Percentiles rank a stretch among this genome's conserved stretches.
Conservation (phyloP, 2,797 vertebrate genomes). For the Protosalanx chinensis region DNA sequence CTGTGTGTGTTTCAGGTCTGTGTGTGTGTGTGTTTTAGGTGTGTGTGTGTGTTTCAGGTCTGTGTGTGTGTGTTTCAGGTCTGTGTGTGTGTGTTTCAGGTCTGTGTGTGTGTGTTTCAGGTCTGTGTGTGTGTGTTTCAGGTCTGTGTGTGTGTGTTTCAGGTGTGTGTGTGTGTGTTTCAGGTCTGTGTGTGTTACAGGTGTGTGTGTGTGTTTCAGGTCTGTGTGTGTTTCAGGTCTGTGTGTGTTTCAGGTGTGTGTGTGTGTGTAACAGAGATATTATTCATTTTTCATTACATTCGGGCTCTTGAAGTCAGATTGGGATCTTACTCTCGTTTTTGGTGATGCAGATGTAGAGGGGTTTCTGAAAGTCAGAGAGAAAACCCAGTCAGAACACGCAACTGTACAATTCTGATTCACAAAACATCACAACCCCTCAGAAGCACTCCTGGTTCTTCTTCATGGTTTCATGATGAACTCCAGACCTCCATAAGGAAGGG, state of each 20-base stretch:
- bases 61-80: too few species aligned
- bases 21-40: not conserved
- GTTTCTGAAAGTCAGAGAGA: constrained; percentile 79
- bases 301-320: too few species aligned
- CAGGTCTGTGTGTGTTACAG: too few species aligned
- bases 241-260: too few species aligned
- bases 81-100: too few species aligned
- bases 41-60: too few species aligned
- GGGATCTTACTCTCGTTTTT: constrained; percentile 98
- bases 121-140: too few species aligned
- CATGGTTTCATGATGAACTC: not conserved
- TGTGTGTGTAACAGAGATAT: not conserved
- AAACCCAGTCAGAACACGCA: not conserved
- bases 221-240: too few species aligned
- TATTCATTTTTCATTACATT: too few species aligned
- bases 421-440: not conserved
- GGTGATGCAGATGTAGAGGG: constrained; percentile 97
- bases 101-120: too few species aligned
- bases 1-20: not conserved
- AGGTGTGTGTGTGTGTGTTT: too few species aligned
- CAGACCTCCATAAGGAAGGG: not conserved
- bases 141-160: not conserved
- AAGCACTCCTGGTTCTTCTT: not conserved
- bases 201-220: too few species aligned
- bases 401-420: not conserved